A percentile compares a stretch with the other conserved stretches of the same genome.
Evolutionary conservation across 2,113 vertebrate species (phyloP).

Genomic region (Tragelaphus imberbis): DNA sequence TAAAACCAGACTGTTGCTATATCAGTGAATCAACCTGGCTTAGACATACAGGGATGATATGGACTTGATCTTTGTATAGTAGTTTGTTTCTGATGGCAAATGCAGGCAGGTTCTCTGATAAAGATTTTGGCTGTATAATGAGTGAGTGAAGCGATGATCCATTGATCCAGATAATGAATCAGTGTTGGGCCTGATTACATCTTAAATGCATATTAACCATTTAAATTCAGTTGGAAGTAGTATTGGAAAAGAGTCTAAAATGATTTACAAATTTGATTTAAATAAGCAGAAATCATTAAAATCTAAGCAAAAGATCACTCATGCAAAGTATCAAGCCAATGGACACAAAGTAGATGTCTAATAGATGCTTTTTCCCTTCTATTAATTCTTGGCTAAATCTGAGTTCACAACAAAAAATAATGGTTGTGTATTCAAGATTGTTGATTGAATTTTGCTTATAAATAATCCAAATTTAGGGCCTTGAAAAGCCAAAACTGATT

Average conservation of each 20-base stretch:
- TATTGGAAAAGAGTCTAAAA: slow-evolving; percentile 26
- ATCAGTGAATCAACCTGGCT: background rate
- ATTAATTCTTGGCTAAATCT: background rate
- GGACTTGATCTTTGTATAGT: background rate
- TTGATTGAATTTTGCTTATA: background rate
- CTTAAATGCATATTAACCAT: slow-evolving; percentile 65
- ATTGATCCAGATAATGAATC: slow-evolving; percentile 62
- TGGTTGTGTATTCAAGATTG: background rate
- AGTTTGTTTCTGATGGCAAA: background rate
- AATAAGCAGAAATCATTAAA: slow-evolving; percentile 32
- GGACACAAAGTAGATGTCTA: background rate
- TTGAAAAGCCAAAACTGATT: background rate
- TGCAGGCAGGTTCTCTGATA: background rate
- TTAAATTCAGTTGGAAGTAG: slow-evolving; percentile 48
- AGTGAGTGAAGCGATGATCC: slow-evolving; percentile 23
- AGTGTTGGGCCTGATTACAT: slow-evolving; percentile 56
- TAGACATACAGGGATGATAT: background rate
- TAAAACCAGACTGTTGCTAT: background rate
- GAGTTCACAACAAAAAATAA: background rate
- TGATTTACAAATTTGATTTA: slow-evolving; percentile 48
- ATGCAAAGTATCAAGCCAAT: background rate
- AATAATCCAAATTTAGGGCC: background rate
- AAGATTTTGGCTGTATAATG: slow-evolving; percentile 1
- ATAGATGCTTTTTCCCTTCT: background rate
- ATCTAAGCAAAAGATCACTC: background rate